Base-by-base conservation (phyloP, 2,113 vertebrate species). In the Notothenia coriiceps region DNA sequence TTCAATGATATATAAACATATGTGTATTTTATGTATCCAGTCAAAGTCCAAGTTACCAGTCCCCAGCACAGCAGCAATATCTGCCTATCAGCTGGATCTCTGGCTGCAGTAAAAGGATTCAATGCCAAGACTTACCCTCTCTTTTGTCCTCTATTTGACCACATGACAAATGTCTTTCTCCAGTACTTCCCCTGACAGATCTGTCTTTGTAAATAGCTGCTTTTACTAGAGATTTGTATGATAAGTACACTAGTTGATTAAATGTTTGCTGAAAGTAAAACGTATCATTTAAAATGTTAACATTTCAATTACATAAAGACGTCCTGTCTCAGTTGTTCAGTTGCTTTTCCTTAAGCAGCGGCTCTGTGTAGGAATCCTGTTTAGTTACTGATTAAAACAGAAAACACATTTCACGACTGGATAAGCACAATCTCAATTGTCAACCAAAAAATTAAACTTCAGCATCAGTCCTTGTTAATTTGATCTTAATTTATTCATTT, bases 11-110 rank as follows among this genome's bases (percentile, higher is more conserved):
- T 35, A 46, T 54, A 49, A 67, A 74, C 43, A 76, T 56, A 10
- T 79, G 54, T 65, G 50, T 63, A 29, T 66, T 55, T 59, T 29
- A 8, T 51, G 51, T 70, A 40, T 69, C 76, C 59, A 80, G 66
- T 85, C 79, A 87, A 90, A 86, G 78, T 89, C 80, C 12, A 51
- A 69, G 74, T 68, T 82, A 25, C 44, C 62, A 5, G 49, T 55
- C 62, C 61, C 84, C 62, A 80, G 74, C 78, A 77, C 49, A 25
- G 63, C 67, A 35, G 83, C 84, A 84, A 77, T 77, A 29, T 6
- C 29, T 29, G 29, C 77, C 80, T 79, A 78, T 72, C 69, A 79
- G 79, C 85, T 83, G 77, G 85, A 60, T 54, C 70, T 47, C 57
- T 66, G 77, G 69, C 78, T 62, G 86, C 81, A 67, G 74, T 33